A percentile compares a stretch with the other conserved stretches of the same genome.
Evolutionary conservation across 2,888 invertebrate genomes (phyloP).

Genomic region (Agriopis marginaria): DNA sequence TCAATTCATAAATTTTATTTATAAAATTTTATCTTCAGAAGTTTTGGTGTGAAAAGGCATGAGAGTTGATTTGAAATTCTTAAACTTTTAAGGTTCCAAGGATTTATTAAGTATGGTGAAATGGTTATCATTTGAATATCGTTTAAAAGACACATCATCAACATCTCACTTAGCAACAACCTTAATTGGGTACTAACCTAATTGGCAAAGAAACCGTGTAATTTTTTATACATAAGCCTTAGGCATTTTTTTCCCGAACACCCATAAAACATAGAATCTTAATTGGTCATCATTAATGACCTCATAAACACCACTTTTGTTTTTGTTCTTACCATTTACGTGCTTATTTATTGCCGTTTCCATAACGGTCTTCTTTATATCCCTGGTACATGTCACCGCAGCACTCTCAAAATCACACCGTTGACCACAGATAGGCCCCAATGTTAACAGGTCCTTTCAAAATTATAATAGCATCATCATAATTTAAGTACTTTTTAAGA

Average conservation of each 20-base stretch:
- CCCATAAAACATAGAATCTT: constrained; percentile 9
- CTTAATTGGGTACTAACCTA: constrained; percentile 1
- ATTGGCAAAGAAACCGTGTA: not conserved
- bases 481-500: not conserved
- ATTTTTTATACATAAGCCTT: not conserved
- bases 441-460: not conserved
- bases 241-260: not conserved
- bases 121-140: too few species aligned
- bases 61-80: too few species aligned
- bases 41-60: too few species aligned
- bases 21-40: too few species aligned
- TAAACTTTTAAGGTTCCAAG: too few species aligned
- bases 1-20: too few species aligned
- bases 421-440: constrained; percentile 63
- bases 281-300: constrained; percentile 20
- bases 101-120: too few species aligned
- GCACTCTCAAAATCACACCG: constrained; percentile 67
- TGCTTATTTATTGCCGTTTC: constrained; percentile 40
- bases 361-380: constrained; percentile 50
- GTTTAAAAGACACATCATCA: not conserved
- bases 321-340: constrained; percentile 20
- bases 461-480: not conserved
- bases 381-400: constrained; percentile 59
- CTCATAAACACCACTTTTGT: constrained; percentile 9
- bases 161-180: constrained; percentile 2